phyloP scores from a whole-genome alignment of 2,888 invertebrate species.

The Ypsolopha sequella region DNA sequence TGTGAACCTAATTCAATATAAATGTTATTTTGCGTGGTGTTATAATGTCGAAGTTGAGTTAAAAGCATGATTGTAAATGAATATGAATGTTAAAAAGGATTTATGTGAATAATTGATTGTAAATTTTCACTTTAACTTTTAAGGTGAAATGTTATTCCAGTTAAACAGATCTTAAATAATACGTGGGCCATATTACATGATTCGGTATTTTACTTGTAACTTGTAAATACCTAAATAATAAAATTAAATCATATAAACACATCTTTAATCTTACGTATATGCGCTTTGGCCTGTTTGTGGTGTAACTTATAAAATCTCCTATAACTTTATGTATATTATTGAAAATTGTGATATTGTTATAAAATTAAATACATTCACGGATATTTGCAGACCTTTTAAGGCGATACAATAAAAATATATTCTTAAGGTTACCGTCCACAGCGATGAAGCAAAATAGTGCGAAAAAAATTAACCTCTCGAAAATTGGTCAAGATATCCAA shows the following conservation, averaged over 20 bases:
- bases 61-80: slow-evolving; percentile 45
- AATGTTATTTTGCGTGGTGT: slow-evolving; percentile 34
- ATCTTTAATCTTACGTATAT: slow-evolving; percentile 54
- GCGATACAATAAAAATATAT: neutral
- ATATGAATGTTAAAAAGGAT: slow-evolving; percentile 47
- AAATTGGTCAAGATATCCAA: neutral
- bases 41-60: slow-evolving; percentile 31
- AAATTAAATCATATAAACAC: slow-evolving; percentile 41
- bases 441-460: neutral
- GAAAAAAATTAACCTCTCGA: neutral
- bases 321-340: slow-evolving; percentile 66
- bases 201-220: slow-evolving; percentile 22
- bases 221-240: slow-evolving; percentile 36
- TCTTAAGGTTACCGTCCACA: neutral
- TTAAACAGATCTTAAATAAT: slow-evolving; percentile 2
- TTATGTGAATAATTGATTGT: neutral
- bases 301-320: slow-evolving; percentile 55
- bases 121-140: neutral
- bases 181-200: slow-evolving; percentile 33
- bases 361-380: slow-evolving; percentile 43
- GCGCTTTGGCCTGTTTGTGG: slow-evolving; percentile 58
- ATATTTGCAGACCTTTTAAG: slow-evolving; percentile 28
- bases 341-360: slow-evolving; percentile 71
- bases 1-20: slow-evolving; percentile 20
- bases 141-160: neutral